These are phyloP conservation scores for Smittia sp. DNA, from an alignment of 2,888 invertebrate species.

Conservation along the genomic window DNA sequence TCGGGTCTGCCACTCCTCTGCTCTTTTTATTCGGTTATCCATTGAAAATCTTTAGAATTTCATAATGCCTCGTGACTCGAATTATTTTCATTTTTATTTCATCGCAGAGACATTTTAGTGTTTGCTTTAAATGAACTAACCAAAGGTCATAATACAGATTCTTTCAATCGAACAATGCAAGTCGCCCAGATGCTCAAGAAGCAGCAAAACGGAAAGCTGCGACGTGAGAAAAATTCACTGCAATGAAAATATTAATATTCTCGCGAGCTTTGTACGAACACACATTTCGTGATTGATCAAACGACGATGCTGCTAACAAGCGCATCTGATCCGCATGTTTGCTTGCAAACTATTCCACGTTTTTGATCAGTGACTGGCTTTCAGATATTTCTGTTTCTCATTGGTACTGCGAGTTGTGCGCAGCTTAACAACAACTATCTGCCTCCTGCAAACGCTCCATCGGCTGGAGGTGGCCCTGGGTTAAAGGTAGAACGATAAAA, in stretches of 20 bases:
- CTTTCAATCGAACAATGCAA: neutral
- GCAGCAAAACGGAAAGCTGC: no score
- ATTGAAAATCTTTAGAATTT: conserved; percentile 12
- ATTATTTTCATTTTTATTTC: neutral
- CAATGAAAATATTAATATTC: neutral
- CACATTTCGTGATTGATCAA: neutral
- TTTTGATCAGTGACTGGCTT: no score
- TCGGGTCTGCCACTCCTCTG: neutral
- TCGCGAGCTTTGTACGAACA: neutral
- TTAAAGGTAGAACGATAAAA: no score
- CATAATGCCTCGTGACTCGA: conserved; percentile 16
- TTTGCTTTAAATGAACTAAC: neutral
- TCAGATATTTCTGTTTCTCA: neutral
- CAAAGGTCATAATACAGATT: conserved; percentile 13
- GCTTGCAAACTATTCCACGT: neutral
- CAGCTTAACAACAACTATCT: conserved; percentile 60
- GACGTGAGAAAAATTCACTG: neutral
- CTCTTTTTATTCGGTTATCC: neutral
- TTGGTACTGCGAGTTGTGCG: conserved; percentile 45
- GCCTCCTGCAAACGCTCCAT: conserved; percentile 56
- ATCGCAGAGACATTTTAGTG: neutral
- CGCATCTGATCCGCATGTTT: neutral
- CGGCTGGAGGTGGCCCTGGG: conserved; percentile 49
- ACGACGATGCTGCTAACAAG: neutral
- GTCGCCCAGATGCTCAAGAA: neutral